Base-by-base conservation (phyloP, 35 echinoderm and acorn worm species). In the Acanthaster planci region DNA sequence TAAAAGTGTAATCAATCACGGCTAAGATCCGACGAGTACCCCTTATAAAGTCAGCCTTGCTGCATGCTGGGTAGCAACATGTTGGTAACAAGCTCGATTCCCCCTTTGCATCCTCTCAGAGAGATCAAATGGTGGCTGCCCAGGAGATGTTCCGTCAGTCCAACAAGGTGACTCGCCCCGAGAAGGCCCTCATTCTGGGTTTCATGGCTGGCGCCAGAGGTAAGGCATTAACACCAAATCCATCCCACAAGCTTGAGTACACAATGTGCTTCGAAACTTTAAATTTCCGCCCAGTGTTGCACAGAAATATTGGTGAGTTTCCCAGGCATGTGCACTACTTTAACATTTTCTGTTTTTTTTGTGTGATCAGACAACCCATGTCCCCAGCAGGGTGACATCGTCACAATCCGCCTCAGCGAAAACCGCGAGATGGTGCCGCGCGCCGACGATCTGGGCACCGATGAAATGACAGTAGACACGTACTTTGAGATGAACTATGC, bases 401-500 rank as follows among this genome's bases (percentile, higher is more conserved):
- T 99, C 67, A 99, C 96, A 5, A 99, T 99, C 59, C 78, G 92
- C 37, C 86, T 99, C 27, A 99, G 96, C 52, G 96, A 99, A 44
- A 88, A 94, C 29, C 78, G 50, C 0, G 96, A 99, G 72, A 55
- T 93, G 51, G 84, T 97, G 2, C 31, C 82, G 39, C 91, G 89
- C 51, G 67, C 78, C 15, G 90, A 97, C 16, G 84, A 84, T 19
- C 22, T 7, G 23, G 52, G 56, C 57, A 78, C 51, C 17, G 83
- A 90, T 12, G 92, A 91, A 27, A 94, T 99, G 96, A 37, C 85
- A 58, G 96, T 91, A 1, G 96, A 94, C 51, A 99, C 91, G 1
- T 99, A 90, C 92, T 99, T 99, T 83, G 92, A 99, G 82, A 94
- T 99, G 92, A 99, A 99, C 85, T 98, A 98, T 68, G 55, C 91